A percentile compares a stretch with the other conserved stretches of the same genome.
Evolutionary conservation across 2,797 vertebrate genomes (phyloP).

Genomic region (Sus cebifrons): DNA sequence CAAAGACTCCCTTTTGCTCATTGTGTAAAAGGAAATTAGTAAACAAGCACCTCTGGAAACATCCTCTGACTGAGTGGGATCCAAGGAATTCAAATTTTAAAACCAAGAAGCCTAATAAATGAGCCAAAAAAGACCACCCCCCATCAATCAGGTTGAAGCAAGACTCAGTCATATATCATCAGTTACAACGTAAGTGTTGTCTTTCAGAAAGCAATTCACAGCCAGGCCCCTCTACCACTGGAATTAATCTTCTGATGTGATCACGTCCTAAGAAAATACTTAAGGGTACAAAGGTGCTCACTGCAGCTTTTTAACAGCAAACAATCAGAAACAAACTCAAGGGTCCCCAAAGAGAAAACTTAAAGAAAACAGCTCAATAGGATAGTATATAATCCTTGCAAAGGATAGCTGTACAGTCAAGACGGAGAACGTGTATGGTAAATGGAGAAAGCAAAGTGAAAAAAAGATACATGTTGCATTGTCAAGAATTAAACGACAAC

Average conservation of each 20-base stretch:
- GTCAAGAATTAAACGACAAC: constrained; percentile 20
- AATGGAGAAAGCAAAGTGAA: background rate
- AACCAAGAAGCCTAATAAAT: constrained; percentile 47
- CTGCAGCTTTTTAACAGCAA: background rate
- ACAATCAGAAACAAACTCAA: constrained; percentile 7
- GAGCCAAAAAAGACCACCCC: constrained; percentile 2
- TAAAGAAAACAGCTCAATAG: background rate
- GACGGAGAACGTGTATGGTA: constrained; percentile 25
- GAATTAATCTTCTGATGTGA: background rate
- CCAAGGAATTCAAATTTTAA: constrained; percentile 74
- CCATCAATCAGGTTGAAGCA: constrained; percentile 40
- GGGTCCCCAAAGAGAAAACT: background rate
- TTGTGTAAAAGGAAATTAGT: constrained; percentile 54
- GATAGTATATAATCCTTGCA: background rate
- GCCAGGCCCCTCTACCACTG: background rate
- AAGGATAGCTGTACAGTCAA: background rate
- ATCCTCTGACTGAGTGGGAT: constrained; percentile 6
- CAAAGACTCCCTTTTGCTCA: constrained; percentile 52
- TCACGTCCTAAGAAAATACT: background rate
- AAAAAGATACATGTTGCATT: background rate
- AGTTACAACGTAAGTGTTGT: background rate
- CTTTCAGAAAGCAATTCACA: constrained; percentile 48
- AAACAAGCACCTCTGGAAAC: constrained; percentile 58
- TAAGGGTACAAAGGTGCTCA: background rate
- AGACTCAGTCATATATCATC: background rate